phyloP scores from a whole-genome alignment of 2,888 invertebrate genomes.

The Cerastoderma edule region DNA sequence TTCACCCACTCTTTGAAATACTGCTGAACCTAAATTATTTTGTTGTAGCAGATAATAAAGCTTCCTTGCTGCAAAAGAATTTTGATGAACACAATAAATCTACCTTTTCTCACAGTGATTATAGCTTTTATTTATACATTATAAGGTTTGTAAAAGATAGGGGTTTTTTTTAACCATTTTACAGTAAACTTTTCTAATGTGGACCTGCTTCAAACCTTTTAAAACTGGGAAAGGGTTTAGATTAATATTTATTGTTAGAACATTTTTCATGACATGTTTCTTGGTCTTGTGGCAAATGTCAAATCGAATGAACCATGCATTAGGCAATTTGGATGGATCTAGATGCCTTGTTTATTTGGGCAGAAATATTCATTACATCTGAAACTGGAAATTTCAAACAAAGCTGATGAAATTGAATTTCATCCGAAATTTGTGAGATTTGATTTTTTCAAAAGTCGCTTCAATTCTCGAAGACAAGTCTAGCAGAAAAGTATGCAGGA shows the following conservation, averaged over 20 bases:
- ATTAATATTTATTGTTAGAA: background rate
- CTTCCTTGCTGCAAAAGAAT: no score
- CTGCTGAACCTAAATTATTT: no score
- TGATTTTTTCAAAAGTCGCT: conserved; percentile 26
- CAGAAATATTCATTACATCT: conserved; percentile 48
- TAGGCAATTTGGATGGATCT: conserved; percentile 42
- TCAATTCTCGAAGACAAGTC: conserved; percentile 41
- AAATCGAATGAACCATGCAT: conserved; percentile 34
- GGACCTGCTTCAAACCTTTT: no score
- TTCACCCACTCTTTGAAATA: no score
- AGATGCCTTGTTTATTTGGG: conserved; percentile 34
- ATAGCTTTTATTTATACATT: no score
- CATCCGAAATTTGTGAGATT: conserved; percentile 35
- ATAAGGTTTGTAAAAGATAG: no score
- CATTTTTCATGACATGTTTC: conserved; percentile 13
- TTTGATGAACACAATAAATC: no score
- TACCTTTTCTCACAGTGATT: no score
- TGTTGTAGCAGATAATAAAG: no score
- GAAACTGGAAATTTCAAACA: conserved; percentile 35
- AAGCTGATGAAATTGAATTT: conserved; percentile 54
- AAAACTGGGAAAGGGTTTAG: conserved; percentile 1
- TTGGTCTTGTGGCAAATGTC: conserved; percentile 24
- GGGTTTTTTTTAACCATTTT: no score
- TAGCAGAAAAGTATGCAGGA: conserved; percentile 50
- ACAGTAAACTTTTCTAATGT: no score